Percentiles rank a stretch among this genome's conserved stretches.
These are phyloP conservation scores for Amiota minor DNA, from an alignment of 2,888 invertebrate species.

Conservation along the genomic window DNA sequence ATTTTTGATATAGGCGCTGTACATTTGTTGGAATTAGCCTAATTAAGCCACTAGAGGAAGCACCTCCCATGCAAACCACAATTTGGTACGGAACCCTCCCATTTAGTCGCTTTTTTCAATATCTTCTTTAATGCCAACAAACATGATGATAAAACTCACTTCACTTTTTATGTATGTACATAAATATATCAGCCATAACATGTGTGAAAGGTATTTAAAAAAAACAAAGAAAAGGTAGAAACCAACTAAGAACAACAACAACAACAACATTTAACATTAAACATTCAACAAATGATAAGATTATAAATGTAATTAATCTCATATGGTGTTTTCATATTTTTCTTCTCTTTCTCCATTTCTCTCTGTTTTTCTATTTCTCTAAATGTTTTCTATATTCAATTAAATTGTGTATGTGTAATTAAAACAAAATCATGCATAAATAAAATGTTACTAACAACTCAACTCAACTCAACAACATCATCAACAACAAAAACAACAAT, in stretches of 20 bases:
- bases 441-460: slow-evolving; percentile 19
- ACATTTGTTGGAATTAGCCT: too few species aligned
- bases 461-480: background rate
- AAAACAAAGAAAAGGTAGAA: background rate
- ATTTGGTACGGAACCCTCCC: too few species aligned
- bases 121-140: too few species aligned
- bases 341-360: slow-evolving; percentile 46
- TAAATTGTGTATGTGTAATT: slow-evolving; percentile 14
- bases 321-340: slow-evolving; percentile 64
- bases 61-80: too few species aligned
- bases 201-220: background rate
- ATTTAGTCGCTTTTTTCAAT: too few species aligned
- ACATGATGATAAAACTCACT: too few species aligned
- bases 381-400: slow-evolving; percentile 7
- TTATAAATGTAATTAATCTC: slow-evolving; percentile 33
- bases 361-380: slow-evolving; percentile 48
- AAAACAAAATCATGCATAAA: slow-evolving; percentile 13
- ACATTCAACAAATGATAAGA: slow-evolving; percentile 33
- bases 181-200: too few species aligned
- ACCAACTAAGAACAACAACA: slow-evolving; percentile 34
- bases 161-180: too few species aligned
- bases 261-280: slow-evolving; percentile 28
- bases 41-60: too few species aligned
- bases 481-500: background rate
- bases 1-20: too few species aligned